Evolutionary conservation across 2,113 vertebrate genomes (phyloP).

Genomic region (Tursiops truncatus): DNA sequence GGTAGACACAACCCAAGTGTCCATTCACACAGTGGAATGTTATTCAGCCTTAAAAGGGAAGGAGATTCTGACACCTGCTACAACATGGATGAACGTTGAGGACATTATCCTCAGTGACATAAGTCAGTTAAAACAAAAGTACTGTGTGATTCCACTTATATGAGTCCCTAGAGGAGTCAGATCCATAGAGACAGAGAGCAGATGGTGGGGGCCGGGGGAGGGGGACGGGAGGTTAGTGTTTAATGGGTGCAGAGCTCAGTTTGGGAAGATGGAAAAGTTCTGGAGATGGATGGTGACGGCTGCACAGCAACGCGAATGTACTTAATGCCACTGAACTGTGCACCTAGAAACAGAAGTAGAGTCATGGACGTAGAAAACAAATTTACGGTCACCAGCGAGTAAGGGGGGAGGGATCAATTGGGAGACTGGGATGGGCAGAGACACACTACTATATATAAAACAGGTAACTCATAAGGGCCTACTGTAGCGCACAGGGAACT

Average conservation of each 20-base stretch:
- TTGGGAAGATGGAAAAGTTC: too few species aligned
- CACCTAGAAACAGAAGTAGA: fast-evolving
- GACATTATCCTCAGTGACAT: fast-evolving
- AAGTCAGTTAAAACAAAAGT: not conserved
- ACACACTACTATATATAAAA: fast-evolving
- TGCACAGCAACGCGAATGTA: too few species aligned
- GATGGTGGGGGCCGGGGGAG: not conserved
- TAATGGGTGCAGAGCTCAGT: not conserved
- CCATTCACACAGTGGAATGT: not conserved
- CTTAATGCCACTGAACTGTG: too few species aligned
- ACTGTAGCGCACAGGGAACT: fast-evolving
- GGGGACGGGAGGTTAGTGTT: not conserved
- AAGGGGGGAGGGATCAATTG: too few species aligned
- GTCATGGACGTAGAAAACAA: not conserved
- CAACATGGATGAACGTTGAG: not conserved
- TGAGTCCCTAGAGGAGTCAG: not conserved
- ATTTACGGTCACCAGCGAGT: not conserved
- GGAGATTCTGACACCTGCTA: not conserved
- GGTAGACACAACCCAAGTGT: fast-evolving
- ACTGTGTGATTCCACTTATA: not conserved
- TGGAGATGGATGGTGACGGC: fast-evolving
- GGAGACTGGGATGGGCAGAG: not conserved
- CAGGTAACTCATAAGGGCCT: not conserved
- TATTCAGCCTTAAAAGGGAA: not conserved
- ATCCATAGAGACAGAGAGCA: not conserved